Evolutionary conservation across 1,140 invertebrate species (phyloP), one percentile per base, ranked within the genome.

Genomic region (Pseudobourletiella spinata): DNA sequence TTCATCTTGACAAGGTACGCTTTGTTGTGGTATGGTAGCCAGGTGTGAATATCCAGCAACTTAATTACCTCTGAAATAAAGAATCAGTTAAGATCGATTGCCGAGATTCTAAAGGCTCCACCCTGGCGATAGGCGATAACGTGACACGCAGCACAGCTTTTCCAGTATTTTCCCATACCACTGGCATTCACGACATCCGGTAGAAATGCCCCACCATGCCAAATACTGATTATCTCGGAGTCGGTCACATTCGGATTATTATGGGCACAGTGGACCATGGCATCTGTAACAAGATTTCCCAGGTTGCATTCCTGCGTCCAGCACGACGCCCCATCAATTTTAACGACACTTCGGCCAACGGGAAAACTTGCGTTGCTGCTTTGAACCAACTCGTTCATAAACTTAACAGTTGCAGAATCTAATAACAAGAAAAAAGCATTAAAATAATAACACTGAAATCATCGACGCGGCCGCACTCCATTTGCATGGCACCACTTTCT

Each of bases 1-100:
- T 24, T 59, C 0, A 63, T 14, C 1, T 20, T 3, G 3, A 63
- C 64, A 15, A 66, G 16, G 32, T 63, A 56, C 1, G 57, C 57
- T 1, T 20, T 6, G 32, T 66, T 66, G 25, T 63, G 57, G 25
- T 35, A 66, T 1, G 64, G 64, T 16, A 66, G 57, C 64, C 64
- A 66, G 48, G 8, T 59, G 24, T 63, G 64, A 0, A 63, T 25
- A 26, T 66, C 64, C 16, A 63, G 6, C 0, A 16, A 29, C 20
- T 1, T 55, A 18, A 65, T 57, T 1, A 25, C 14, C 11, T 44
- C 52, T 62, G 20, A 44, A 54, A 64, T 6, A 30, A 43, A 43
- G 18, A 39, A 22, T 18, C 32, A 57, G 20, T 58, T 14, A 46
- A 46, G 18, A 14, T 39, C n/a, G 8, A 11, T 11, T 39, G 35